Conservation (phyloP, 1,140 invertebrate species). For the Drosophila insularis region DNA sequence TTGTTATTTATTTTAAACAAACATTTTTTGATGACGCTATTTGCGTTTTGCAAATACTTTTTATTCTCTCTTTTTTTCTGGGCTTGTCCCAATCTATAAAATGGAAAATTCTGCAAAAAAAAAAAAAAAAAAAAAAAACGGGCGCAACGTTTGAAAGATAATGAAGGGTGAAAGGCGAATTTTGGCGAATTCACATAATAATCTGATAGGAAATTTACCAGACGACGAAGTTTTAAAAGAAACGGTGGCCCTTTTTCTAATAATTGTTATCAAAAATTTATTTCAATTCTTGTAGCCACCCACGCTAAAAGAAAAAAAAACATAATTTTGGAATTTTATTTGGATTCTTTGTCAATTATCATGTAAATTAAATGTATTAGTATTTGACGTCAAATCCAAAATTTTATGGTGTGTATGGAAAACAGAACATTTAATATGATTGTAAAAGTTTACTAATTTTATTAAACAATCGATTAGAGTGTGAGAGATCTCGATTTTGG, state of each 20-base stretch:
- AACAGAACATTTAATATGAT: constrained; percentile 75
- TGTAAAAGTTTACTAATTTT: constrained; percentile 55
- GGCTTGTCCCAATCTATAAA: constrained; percentile 58
- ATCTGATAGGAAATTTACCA: constrained; percentile 5
- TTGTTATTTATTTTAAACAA: constrained; percentile 70
- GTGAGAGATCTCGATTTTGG: too few species aligned
- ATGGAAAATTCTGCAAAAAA: constrained; percentile 61
- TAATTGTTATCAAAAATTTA: background rate
- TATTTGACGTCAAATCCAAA: constrained; percentile 61
- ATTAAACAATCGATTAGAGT: constrained; percentile 33
- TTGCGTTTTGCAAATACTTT: constrained; percentile 40
- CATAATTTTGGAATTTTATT: constrained; percentile 4
- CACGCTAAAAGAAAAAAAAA: constrained; percentile 21
- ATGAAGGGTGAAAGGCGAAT: background rate
- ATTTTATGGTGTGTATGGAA: constrained; percentile 37
- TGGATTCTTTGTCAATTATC: constrained; percentile 45
- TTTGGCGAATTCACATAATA: background rate
- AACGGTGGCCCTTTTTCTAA: background rate
- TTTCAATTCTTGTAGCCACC: background rate
- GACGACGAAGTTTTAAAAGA: background rate
- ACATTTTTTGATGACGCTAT: constrained; percentile 69
- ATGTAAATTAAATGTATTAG: constrained; percentile 65
- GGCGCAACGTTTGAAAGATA: constrained; percentile 3
- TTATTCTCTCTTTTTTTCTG: constrained; percentile 44
- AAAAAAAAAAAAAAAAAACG: constrained; percentile 12